A percentile compares a stretch with the other conserved stretches of the same genome.
Conservation (phyloP, 2,113 vertebrate species). For the Abramis brama region DNA sequence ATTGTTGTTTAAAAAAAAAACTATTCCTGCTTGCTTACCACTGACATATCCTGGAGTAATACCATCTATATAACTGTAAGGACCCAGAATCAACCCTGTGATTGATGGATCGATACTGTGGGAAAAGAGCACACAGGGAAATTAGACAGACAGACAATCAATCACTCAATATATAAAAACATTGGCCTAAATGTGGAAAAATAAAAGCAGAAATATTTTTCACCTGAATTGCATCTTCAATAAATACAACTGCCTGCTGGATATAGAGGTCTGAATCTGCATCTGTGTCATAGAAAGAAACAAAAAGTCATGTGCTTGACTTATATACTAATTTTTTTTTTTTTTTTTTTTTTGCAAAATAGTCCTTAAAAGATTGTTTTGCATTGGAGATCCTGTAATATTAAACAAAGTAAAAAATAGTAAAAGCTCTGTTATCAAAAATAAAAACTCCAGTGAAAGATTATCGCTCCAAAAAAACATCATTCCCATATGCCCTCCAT, state of each 20-base stretch:
- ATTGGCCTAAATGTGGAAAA: background rate
- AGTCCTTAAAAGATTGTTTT: no score
- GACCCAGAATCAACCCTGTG: constrained; percentile 88
- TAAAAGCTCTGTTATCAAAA: background rate
- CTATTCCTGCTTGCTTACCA: constrained; percentile 76
- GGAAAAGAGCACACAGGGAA: constrained; percentile 24
- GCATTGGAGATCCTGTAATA: background rate
- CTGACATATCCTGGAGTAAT: constrained; percentile 87
- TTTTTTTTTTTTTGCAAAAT: no score
- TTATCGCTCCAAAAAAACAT: background rate
- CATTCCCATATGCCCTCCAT: background rate
- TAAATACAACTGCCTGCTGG: constrained; percentile 89
- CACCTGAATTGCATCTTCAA: constrained; percentile 94
- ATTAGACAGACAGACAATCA: background rate
- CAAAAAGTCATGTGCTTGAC: background rate
- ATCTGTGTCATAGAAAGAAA: constrained; percentile 53
- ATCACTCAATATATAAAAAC: background rate
- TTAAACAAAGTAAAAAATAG: background rate
- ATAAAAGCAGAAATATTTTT: background rate
- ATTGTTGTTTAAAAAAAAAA: background rate
- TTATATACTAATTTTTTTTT: background rate
- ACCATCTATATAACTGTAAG: constrained; percentile 87
- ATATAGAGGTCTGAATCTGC: constrained; percentile 74
- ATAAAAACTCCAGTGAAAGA: background rate
- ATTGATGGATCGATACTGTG: constrained; percentile 94